These are phyloP conservation scores for Patella ulyssiponensis DNA, from an alignment of 2,888 invertebrate species.

Conservation along the genomic window DNA sequence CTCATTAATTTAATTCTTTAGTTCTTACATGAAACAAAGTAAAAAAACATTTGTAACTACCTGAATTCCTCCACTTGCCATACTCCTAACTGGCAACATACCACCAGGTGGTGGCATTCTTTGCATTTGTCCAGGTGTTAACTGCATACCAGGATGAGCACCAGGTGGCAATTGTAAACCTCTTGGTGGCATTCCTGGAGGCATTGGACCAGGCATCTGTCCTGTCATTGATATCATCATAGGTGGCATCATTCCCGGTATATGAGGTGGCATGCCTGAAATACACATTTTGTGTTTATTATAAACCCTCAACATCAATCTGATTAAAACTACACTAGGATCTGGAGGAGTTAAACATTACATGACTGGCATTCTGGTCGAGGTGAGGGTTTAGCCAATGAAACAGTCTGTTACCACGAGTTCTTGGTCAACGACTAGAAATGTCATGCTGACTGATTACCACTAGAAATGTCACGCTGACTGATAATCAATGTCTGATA, in stretches of 20 bases:
- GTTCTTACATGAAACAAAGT: neutral
- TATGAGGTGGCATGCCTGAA: constrained; percentile 44
- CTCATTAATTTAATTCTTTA: no score
- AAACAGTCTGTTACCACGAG: no score
- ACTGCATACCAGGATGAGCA: constrained; percentile 38
- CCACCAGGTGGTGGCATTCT: constrained; percentile 25
- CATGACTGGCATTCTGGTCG: no score
- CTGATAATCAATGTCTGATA: no score
- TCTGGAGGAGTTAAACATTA: no score
- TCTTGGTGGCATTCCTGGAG: constrained; percentile 38
- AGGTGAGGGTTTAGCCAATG: no score
- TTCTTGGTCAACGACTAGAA: no score
- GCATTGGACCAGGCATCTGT: constrained; percentile 39
- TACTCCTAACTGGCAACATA: constrained; percentile 8
- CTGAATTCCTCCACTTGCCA: constrained; percentile 16
- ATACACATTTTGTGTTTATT: constrained; percentile 10
- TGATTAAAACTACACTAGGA: no score
- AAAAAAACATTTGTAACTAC: constrained; percentile 16
- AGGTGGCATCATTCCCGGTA: constrained; percentile 46
- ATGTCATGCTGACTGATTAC: no score
- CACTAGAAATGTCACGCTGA: no score
- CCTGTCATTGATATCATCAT: constrained; percentile 56
- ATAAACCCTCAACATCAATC: no score
- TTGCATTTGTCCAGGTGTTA: constrained; percentile 33
- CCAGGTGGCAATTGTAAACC: constrained; percentile 41